phyloP scores from a whole-genome alignment of 2,797 vertebrate species.

The Nannoperca australis region DNA sequence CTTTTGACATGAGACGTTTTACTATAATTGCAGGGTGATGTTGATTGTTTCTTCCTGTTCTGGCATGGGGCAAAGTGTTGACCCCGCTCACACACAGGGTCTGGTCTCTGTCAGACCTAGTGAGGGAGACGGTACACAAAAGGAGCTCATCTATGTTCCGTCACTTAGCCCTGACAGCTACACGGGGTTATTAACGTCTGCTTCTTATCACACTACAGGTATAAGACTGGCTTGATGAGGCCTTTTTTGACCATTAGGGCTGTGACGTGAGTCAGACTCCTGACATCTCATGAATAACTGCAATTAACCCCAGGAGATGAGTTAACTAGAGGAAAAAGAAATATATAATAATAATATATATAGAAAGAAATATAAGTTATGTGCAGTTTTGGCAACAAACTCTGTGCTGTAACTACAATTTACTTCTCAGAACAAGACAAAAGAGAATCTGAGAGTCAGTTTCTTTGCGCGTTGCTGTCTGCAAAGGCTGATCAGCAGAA shows the following conservation, averaged over 20 bases:
- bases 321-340: slow-evolving; percentile 10
- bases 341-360: no score
- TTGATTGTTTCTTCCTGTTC: slow-evolving; percentile 71
- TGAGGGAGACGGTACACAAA: slow-evolving; percentile 43
- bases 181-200: slow-evolving; percentile 11
- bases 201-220: slow-evolving; percentile 33
- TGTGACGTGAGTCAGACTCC: neutral
- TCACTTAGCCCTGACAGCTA: slow-evolving; percentile 29
- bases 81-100: slow-evolving; percentile 52
- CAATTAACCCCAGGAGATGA: neutral
- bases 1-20: slow-evolving; percentile 63
- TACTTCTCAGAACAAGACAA: no score
- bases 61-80: slow-evolving; percentile 50
- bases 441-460: no score
- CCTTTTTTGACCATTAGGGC: slow-evolving; percentile 11
- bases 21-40: slow-evolving; percentile 67
- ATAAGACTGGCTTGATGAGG: neutral
- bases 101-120: slow-evolving; percentile 61
- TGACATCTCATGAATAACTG: neutral
- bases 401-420: neutral
- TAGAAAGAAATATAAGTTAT: no score
- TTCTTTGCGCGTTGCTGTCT: no score
- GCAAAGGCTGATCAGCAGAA: neutral
- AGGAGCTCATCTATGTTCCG: slow-evolving; percentile 31
- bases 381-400: slow-evolving; percentile 17